These are phyloP conservation scores for Xestia rhomboidea DNA, from an alignment of 2,888 invertebrate species.

Conservation along the genomic window DNA sequence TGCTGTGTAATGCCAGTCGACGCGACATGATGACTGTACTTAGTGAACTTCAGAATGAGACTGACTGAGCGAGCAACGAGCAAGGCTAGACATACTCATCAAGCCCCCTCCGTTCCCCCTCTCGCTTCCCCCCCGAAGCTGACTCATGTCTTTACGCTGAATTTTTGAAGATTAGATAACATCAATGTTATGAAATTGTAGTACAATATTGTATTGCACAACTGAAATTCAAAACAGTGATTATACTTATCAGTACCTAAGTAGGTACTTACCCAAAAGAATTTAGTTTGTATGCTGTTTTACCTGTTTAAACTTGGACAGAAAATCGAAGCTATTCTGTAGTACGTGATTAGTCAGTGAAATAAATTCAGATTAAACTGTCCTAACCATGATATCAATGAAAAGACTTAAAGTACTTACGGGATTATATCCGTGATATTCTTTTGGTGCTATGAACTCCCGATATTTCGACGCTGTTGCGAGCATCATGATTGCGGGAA, in stretches of 20 bases:
- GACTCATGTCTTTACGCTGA: constrained; percentile 7
- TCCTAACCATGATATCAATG: no score
- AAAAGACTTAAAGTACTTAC: no score
- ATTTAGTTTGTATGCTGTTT: neutral
- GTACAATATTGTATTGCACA: constrained; percentile 6
- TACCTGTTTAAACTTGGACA: neutral
- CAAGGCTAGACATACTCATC: neutral
- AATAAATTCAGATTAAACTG: no score
- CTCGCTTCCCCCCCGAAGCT: neutral
- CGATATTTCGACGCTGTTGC: no score
- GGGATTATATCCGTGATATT: no score
- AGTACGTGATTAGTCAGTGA: neutral
- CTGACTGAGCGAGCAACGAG: neutral
- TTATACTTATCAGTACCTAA: no score
- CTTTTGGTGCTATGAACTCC: no score
- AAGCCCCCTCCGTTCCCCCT: no score
- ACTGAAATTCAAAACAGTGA: neutral
- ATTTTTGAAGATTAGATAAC: neutral
- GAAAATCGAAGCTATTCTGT: neutral
- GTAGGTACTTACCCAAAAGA: neutral
- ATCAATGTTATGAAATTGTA: neutral
- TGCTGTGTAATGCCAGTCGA: neutral
- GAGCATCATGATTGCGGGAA: no score
- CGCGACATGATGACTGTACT: constrained; percentile 8
- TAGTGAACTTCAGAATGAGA: constrained; percentile 6